These are phyloP conservation scores for Pangasius larnaudii DNA, from an alignment of 2,797 vertebrate genomes.

Conservation along the genomic window DNA sequence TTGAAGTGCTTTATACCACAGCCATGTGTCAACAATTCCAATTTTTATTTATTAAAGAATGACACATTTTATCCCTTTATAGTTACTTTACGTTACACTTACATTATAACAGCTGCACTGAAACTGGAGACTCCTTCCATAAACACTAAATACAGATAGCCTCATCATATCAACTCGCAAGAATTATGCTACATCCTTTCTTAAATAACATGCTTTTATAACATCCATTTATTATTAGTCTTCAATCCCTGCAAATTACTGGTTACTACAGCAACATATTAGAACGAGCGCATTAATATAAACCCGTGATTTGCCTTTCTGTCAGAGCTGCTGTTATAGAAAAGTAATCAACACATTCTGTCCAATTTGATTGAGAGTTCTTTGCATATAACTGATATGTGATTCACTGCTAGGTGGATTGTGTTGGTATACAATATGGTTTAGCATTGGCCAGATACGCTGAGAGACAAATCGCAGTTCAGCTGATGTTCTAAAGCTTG, in stretches of 20 bases:
- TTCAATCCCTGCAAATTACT: not conserved
- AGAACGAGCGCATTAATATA: not conserved
- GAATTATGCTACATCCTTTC: not conserved
- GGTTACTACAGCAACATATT: not conserved
- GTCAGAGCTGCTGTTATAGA: not conserved
- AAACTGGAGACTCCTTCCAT: not conserved
- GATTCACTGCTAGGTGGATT: not conserved
- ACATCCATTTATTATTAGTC: not conserved
- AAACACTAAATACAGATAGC: not conserved
- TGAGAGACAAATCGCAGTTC: not conserved
- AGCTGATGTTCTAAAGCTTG: too few species aligned
- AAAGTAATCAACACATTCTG: not conserved
- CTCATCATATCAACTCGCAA: not conserved
- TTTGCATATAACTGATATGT: not conserved
- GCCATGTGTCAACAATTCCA: not conserved
- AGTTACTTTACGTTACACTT: too few species aligned
- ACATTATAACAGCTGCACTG: not conserved
- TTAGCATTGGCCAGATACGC: too few species aligned
- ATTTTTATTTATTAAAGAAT: not conserved
- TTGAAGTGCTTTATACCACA: not conserved
- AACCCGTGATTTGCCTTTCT: not conserved
- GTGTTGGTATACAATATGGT: not conserved
- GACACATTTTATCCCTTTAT: too few species aligned
- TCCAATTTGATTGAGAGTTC: not conserved
- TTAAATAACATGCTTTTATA: not conserved